Conservation (phyloP, 2,113 vertebrate species). For the Phainopepla nitens region DNA sequence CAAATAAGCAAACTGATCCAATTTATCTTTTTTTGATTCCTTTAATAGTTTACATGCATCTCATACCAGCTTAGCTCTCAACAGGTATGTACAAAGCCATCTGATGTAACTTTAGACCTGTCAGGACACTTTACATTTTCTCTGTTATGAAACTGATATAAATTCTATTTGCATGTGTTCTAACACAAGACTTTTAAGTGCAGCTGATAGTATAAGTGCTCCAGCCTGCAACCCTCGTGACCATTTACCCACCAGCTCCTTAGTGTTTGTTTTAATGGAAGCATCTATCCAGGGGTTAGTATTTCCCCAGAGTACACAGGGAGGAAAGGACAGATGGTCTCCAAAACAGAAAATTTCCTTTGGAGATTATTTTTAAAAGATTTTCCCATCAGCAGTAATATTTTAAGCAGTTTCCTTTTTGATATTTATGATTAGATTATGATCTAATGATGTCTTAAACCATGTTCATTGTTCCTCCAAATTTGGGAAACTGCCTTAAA, state of each 20-base stretch:
- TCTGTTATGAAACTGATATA: neutral
- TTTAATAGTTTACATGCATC: neutral
- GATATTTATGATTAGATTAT: slow-evolving; percentile 21
- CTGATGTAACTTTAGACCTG: neutral
- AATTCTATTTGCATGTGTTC: neutral
- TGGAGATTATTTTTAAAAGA: neutral
- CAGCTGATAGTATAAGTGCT: neutral
- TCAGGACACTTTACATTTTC: neutral
- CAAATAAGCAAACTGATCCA: neutral
- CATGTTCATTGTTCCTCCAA: neutral
- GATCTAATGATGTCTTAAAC: neutral
- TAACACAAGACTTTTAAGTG: neutral
- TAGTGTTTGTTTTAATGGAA: neutral
- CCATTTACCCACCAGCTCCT: neutral
- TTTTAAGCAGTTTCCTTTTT: slow-evolving; percentile 49
- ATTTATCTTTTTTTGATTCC: neutral
- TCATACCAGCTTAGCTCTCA: neutral
- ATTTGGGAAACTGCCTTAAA: neutral
- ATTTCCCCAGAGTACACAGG: slow-evolving; percentile 15
- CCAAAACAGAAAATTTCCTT: slow-evolving; percentile 45
- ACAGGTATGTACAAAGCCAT: neutral
- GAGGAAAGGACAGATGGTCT: slow-evolving; percentile 10
- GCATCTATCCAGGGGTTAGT: neutral
- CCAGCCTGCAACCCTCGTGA: neutral
- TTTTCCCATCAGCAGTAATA: slow-evolving; percentile 25